phyloP scores from a whole-genome alignment of 2,797 vertebrate species.

The Momotus momota region DNA sequence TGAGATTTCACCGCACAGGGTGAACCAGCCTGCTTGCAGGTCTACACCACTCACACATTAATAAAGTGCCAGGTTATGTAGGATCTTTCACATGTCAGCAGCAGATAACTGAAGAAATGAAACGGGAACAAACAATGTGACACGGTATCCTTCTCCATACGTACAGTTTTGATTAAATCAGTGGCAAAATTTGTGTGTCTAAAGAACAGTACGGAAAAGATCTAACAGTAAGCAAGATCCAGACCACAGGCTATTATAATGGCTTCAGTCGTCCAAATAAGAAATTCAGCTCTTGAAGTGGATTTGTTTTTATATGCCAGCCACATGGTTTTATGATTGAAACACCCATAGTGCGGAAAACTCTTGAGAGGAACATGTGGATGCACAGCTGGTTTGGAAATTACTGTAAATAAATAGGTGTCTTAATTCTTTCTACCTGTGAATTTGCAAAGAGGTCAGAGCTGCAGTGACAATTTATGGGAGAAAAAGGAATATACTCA shows the following conservation, averaged over 20 bases:
- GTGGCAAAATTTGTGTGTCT: neutral
- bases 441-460: conserved; percentile 5
- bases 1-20: neutral
- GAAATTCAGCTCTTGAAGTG: neutral
- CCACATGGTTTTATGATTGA: conserved; percentile 20
- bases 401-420: neutral
- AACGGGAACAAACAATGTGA: neutral
- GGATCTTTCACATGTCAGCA: neutral
- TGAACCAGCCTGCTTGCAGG: neutral
- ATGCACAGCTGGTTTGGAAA: conserved; percentile 30
- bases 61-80: neutral
- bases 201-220: neutral
- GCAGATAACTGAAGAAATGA: neutral
- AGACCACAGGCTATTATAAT: neutral
- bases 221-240: neutral
- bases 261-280: neutral
- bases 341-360: conserved; percentile 10
- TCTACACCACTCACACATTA: neutral
- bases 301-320: neutral
- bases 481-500: neutral
- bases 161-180: neutral
- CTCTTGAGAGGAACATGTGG: neutral
- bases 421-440: conserved; percentile 25
- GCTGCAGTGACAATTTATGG: conserved; percentile 10
- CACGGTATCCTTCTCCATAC: neutral